Conservation (phyloP, 2,888 invertebrate genomes). For the Sarcophaga subvicina region DNA sequence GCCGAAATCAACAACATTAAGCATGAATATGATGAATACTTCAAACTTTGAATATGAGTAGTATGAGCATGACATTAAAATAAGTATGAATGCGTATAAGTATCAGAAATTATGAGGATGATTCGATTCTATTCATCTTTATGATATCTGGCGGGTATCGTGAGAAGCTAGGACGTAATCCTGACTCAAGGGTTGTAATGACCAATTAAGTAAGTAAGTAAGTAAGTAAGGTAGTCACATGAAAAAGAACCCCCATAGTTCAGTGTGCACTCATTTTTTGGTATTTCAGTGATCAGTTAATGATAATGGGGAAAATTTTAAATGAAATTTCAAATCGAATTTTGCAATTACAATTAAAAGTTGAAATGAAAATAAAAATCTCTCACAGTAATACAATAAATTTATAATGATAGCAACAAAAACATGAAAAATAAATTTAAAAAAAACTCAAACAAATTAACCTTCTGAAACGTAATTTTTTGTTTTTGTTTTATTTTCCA, state of each 20-base stretch:
- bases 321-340: not conserved
- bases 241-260: not conserved
- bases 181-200: too few species aligned
- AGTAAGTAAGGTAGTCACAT: not conserved
- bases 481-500: not conserved
- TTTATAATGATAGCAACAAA: not conserved
- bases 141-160: too few species aligned
- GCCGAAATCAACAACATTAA: too few species aligned
- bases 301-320: not conserved
- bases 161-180: too few species aligned
- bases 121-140: too few species aligned
- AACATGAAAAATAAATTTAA: not conserved
- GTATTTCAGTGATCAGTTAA: not conserved
- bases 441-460: constrained; percentile 59
- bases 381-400: not conserved
- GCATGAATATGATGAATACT: too few species aligned
- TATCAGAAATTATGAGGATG: too few species aligned
- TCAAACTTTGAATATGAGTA: too few species aligned
- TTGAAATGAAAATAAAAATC: not conserved
- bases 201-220: too few species aligned
- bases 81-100: too few species aligned
- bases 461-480: constrained; percentile 59
- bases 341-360: too few species aligned
- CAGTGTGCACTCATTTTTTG: not conserved
- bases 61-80: too few species aligned